These are phyloP conservation scores for Dolichoris vasculosae DNA, from an alignment of 1,140 invertebrate species.

Conservation along the genomic window DNA sequence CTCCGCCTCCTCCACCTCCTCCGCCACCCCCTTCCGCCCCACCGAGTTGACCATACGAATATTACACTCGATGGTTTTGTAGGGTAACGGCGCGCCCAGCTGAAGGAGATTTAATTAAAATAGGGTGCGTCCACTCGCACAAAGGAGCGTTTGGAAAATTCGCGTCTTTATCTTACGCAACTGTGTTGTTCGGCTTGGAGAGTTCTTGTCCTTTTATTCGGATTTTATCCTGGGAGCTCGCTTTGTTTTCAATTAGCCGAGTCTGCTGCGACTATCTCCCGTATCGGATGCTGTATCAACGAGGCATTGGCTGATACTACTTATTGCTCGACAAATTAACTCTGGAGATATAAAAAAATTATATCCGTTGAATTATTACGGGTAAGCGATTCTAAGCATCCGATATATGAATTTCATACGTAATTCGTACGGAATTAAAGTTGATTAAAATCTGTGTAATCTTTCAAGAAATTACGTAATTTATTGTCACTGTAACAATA, in stretches of 20 bases:
- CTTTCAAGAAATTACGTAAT: no score
- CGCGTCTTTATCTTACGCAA: neutral
- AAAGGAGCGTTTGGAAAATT: neutral
- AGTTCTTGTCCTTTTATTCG: neutral
- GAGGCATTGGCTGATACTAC: no score
- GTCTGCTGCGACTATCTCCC: no score
- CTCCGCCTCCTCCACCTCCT: neutral
- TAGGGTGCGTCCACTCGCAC: neutral
- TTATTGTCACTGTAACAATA: no score
- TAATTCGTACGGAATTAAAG: no score
- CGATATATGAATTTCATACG: no score
- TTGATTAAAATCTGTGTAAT: no score
- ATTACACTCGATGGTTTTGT: neutral
- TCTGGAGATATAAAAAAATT: no score
- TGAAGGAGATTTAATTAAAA: constrained; percentile 9
- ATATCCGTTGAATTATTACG: no score
- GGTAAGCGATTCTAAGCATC: no score
- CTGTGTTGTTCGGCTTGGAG: neutral
- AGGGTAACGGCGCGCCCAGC: neutral
- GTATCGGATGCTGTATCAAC: no score
- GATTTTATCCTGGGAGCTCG: neutral
- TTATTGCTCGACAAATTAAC: neutral
- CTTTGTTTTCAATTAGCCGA: constrained; percentile 10
- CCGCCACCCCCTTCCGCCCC: neutral
- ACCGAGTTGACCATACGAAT: neutral